Conservation (phyloP, 2,113 vertebrate species). For the Chiloscyllium plagiosum region DNA sequence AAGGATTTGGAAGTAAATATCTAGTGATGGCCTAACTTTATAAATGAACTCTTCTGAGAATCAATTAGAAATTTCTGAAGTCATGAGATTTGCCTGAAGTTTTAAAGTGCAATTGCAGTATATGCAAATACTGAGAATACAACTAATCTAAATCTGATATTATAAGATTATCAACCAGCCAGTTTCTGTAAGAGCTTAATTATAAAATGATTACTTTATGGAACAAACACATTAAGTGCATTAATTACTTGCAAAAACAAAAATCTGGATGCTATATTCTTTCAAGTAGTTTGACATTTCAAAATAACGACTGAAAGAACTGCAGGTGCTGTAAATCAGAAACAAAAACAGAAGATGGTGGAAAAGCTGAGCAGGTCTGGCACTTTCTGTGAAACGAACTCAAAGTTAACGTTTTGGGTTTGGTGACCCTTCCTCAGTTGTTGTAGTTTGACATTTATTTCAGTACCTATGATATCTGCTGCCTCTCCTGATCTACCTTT, state of each 20-base stretch:
- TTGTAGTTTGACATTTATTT: neutral
- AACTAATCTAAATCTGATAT: neutral
- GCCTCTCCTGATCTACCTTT: neutral
- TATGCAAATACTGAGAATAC: neutral
- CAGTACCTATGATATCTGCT: neutral
- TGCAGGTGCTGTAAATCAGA: no score
- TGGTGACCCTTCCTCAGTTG: no score
- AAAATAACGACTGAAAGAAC: no score
- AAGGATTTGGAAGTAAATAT: neutral
- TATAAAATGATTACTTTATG: no score
- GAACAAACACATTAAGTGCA: no score
- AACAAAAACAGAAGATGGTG: no score
- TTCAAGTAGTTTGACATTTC: neutral
- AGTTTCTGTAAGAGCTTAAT: neutral
- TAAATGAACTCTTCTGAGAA: neutral
- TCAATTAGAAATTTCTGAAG: neutral
- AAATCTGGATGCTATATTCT: neutral
- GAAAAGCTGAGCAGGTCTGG: no score
- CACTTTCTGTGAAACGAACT: no score
- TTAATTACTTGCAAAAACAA: no score
- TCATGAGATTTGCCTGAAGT: neutral
- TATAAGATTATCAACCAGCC: neutral
- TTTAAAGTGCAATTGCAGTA: neutral
- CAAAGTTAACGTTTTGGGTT: no score
- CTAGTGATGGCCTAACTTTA: neutral